Base-by-base conservation (phyloP, 2,888 invertebrate genomes). In the Aethes cnicana region DNA sequence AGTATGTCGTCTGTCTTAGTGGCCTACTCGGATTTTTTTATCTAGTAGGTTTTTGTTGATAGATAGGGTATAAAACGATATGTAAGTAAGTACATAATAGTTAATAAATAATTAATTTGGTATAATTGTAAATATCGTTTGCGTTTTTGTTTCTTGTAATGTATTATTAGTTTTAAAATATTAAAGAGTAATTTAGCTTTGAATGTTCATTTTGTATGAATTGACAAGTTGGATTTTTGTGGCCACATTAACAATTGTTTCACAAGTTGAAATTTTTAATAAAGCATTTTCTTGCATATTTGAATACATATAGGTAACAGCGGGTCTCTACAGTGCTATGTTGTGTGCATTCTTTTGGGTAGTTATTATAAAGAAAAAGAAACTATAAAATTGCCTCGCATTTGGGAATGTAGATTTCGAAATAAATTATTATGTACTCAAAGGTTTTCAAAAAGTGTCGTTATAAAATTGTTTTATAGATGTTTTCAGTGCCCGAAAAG, bases 381-480 rank as follows among this genome's bases (percentile, higher is more conserved):
- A 76, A 85, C 84, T 86, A 77, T 77, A 75, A 87, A 84, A 87
- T 89, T 87, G 74, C 89, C 89, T 89, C 89, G 89, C 89, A 89
- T 89, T 89, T 88, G 89, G 88, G 80, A 86, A 82, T 74, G 84
- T 88, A 88, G 86, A 87, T 86, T 88, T 86, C 87, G 86, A 86
- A 81, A 78, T 80, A 52, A 37, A 73, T 68, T 79, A 80, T 84
- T 68, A 69, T 81, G n/a, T n/a, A 76, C 73, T 69, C 73, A 74
- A 83, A 85, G 77, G 74, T 77, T 81, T 84, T 84, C 77, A 77
- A 84, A 84, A 77, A 78, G 83, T 77, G 76, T 80, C 68, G 68
- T 77, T 77, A 73, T 75, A 61, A 74, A 77, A 80, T 74, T 83
- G 84, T 80, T 74, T 79, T 82, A 79, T 81, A 75, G 76, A 72